Evolutionary conservation across 1,140 invertebrate species (phyloP).

Genomic region (Brachionus sp.): DNA sequence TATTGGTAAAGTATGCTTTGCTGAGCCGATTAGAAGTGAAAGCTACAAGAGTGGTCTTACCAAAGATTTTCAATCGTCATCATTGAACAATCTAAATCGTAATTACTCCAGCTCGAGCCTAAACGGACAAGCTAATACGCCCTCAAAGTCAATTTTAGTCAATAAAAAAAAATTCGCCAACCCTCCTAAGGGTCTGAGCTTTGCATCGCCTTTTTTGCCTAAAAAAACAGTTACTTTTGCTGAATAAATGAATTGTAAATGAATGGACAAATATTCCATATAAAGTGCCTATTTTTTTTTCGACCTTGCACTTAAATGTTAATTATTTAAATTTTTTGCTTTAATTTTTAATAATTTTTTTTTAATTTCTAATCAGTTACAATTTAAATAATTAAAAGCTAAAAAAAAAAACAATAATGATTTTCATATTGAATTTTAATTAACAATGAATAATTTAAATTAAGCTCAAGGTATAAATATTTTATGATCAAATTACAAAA

Average conservation of each 20-base stretch:
- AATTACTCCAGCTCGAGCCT: not conserved
- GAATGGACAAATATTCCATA: not conserved
- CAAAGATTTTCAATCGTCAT: not conserved
- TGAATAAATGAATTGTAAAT: not conserved
- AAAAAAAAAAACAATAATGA: too few relatives aligned
- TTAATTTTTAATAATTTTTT: too few relatives aligned
- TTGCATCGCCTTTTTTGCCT: not conserved
- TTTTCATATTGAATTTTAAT: too few relatives aligned
- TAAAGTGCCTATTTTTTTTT: not conserved
- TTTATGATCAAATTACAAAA: too few relatives aligned
- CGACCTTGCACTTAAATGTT: not conserved
- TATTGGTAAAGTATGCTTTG: constrained; percentile 10
- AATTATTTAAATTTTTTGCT: not conserved
- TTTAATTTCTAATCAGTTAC: too few relatives aligned
- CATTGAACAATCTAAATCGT: not conserved
- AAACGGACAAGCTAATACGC: not conserved
- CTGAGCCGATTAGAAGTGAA: not conserved
- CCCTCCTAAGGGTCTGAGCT: not conserved
- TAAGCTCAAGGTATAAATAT: too few relatives aligned
- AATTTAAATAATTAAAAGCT: too few relatives aligned
- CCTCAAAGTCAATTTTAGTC: constrained; percentile 24
- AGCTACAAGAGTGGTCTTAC: not conserved
- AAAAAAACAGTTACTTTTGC: constrained; percentile 38
- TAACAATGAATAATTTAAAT: too few relatives aligned
- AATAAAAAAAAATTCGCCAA: constrained; percentile 21